Percentiles rank a stretch among this genome's conserved stretches.
phyloP scores from a whole-genome alignment of 2,888 invertebrate genomes.

The Merodon equestris region DNA sequence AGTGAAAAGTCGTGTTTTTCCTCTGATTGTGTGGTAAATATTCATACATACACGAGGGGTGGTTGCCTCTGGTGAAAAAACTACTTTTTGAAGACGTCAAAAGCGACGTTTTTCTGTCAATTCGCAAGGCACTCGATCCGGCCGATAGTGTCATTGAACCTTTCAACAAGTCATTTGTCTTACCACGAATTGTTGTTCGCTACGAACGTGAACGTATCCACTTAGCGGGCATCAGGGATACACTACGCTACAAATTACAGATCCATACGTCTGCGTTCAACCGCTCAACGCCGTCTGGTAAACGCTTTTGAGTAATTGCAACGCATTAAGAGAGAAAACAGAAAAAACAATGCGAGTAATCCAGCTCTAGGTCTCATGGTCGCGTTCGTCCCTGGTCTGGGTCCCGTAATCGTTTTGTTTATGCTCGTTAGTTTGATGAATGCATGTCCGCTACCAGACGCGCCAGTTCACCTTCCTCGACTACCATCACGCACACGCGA shows the following conservation, averaged over 20 bases:
- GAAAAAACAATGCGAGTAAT: constrained; percentile 39
- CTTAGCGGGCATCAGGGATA: too few species aligned
- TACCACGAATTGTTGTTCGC: too few species aligned
- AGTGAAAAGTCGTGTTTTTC: constrained; percentile 61
- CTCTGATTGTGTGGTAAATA: background rate
- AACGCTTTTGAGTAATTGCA: constrained; percentile 59
- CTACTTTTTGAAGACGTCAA: too few species aligned
- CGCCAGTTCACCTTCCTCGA: constrained; percentile 43
- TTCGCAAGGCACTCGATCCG: too few species aligned
- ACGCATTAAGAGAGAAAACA: constrained; percentile 48
- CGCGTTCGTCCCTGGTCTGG: background rate
- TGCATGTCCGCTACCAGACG: constrained; percentile 62
- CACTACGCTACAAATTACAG: too few species aligned
- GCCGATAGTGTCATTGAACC: background rate
- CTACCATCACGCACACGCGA: too few species aligned
- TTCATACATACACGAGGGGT: too few species aligned
- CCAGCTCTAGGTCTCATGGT: too few species aligned
- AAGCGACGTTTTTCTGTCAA: too few species aligned
- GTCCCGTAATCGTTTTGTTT: constrained; percentile 63
- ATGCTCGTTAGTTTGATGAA: constrained; percentile 66
- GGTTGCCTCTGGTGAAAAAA: too few species aligned
- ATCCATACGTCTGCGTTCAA: background rate
- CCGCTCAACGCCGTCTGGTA: background rate
- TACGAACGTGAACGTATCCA: too few species aligned
- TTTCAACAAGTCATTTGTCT: too few species aligned